Evolutionary conservation across 2,888 invertebrate species (phyloP).

Genomic region (Mimas tiliae): DNA sequence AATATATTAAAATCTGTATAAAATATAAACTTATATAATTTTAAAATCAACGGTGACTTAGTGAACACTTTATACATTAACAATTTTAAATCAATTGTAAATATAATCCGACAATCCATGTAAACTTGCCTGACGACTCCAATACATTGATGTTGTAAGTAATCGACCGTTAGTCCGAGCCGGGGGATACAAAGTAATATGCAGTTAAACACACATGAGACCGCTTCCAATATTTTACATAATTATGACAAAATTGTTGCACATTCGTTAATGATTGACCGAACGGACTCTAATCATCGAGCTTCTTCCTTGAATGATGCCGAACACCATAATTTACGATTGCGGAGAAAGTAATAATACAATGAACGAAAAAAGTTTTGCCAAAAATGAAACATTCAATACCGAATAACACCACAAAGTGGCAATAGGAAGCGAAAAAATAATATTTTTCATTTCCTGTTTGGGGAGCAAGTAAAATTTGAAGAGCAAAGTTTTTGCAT

Average conservation of each 20-base stretch:
- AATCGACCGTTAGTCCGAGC: constrained; percentile 68
- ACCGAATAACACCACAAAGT: constrained; percentile 45
- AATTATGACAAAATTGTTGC: constrained; percentile 71
- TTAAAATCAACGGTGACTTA: background rate
- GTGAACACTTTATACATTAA: background rate
- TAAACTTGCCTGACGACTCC: constrained; percentile 44
- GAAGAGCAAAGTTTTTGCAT: constrained; percentile 71
- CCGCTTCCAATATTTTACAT: constrained; percentile 70
- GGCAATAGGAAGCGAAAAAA: constrained; percentile 66
- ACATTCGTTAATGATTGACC: constrained; percentile 64
- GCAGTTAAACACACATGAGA: constrained; percentile 71
- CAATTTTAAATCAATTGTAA: background rate
- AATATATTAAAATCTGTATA: background rate
- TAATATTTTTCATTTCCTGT: constrained; percentile 82
- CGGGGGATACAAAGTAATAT: constrained; percentile 71
- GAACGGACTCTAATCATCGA: constrained; percentile 54
- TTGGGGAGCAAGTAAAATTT: constrained; percentile 64
- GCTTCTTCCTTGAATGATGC: constrained; percentile 53
- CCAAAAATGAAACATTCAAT: constrained; percentile 49
- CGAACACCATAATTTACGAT: constrained; percentile 54
- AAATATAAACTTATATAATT: background rate
- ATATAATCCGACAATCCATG: background rate
- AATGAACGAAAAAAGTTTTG: constrained; percentile 43
- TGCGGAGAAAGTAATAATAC: constrained; percentile 53
- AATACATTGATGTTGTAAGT: constrained; percentile 49